A percentile compares a stretch with the other conserved stretches of the same genome.
Evolutionary conservation across 2,797 vertebrate genomes (phyloP).

Genomic region (Malurus leucopterus): DNA sequence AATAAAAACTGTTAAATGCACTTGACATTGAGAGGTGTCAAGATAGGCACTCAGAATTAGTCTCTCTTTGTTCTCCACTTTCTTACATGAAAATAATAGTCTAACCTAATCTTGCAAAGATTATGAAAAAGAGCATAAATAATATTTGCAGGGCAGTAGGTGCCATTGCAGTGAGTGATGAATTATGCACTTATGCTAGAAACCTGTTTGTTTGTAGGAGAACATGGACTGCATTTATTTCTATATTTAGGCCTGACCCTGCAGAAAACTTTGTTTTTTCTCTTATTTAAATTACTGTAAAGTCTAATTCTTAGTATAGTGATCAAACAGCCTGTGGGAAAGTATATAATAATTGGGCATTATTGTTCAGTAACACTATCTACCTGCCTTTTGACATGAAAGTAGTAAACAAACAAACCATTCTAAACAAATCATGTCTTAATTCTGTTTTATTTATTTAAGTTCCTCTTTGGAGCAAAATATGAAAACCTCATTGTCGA

Average conservation of each 20-base stretch:
- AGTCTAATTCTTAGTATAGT: not conserved
- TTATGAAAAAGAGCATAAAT: not conserved
- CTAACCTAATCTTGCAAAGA: not conserved
- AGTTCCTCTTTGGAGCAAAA: not conserved
- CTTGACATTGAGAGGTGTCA: not conserved
- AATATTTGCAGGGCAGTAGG: not conserved
- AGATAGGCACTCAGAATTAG: not conserved
- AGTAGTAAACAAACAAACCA: not conserved
- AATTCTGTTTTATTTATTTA: not conserved
- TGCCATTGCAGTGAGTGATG: not conserved
- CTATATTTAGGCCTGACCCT: not conserved
- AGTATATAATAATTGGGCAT: not conserved
- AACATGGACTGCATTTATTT: not conserved
- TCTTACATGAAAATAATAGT: not conserved
- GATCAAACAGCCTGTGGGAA: not conserved
- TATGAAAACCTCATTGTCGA: not conserved
- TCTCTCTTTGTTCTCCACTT: not conserved
- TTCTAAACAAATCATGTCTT: not conserved
- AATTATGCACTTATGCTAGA: not conserved
- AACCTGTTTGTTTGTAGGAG: not conserved
- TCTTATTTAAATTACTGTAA: constrained; percentile 10
- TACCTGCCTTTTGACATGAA: not conserved
- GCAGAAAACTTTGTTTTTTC: not conserved
- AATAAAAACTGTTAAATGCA: not conserved
- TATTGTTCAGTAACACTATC: not conserved